Conservation (phyloP, 1,140 invertebrate genomes). For the Sinonovacula constricta region DNA sequence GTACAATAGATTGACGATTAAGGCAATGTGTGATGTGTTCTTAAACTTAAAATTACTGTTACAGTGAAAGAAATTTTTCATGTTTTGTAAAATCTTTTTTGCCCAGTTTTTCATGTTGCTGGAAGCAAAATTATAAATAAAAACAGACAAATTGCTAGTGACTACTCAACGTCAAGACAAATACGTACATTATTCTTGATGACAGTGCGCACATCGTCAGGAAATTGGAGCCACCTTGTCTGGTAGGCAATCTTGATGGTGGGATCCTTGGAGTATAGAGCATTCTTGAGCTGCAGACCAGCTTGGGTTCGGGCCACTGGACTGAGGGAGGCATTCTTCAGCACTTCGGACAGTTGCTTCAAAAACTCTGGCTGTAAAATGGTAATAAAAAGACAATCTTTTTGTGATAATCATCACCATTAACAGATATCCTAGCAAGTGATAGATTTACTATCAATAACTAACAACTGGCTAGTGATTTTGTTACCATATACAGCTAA, state of each 20-base stretch:
- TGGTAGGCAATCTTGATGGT: slow-evolving; percentile 90
- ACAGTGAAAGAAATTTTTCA: no score
- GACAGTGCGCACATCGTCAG: slow-evolving; percentile 90
- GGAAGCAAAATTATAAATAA: no score
- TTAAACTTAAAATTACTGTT: no score
- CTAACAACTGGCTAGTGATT: background rate
- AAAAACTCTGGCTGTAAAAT: slow-evolving; percentile 90
- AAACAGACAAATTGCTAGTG: no score
- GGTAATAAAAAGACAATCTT: slow-evolving; percentile 40
- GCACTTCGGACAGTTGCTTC: slow-evolving; percentile 94
- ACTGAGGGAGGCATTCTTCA: slow-evolving; percentile 92
- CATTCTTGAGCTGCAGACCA: slow-evolving; percentile 99
- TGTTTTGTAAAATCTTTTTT: no score
- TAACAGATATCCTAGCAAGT: no score
- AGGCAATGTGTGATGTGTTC: no score
- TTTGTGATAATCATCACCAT: no score
- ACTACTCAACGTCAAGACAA: no score
- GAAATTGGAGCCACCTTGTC: slow-evolving; percentile 93
- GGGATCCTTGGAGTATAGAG: slow-evolving; percentile 96
- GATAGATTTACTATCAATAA: background rate
- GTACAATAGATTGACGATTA: no score
- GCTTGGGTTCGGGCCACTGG: slow-evolving; percentile 98
- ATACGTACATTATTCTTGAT: slow-evolving; percentile 96
- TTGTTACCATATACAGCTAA: background rate
- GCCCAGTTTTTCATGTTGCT: no score